A percentile compares a stretch with the other conserved stretches of the same genome.
These are phyloP conservation scores for Ceramica pisi DNA, from an alignment of 2,888 invertebrate species.

Conservation along the genomic window DNA sequence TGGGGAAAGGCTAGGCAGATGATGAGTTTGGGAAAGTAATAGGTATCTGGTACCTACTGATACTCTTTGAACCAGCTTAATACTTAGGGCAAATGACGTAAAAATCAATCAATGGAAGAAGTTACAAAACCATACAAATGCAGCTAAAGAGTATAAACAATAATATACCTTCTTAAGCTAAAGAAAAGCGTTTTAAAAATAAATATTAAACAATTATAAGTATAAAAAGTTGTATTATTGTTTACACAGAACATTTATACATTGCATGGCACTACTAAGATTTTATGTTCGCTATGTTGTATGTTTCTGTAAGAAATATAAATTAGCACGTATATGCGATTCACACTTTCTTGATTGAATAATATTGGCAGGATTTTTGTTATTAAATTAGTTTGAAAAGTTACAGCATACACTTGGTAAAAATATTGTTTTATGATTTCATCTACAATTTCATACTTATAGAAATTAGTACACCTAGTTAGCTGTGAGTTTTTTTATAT, in stretches of 20 bases:
- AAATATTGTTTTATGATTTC: neutral
- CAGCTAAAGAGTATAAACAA: neutral
- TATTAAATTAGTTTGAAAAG: conserved; percentile 5
- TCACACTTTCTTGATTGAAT: conserved; percentile 43
- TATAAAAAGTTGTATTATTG: neutral
- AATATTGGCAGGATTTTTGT: conserved; percentile 8
- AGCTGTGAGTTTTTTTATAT: neutral
- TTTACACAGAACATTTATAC: neutral
- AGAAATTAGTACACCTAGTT: too few species aligned
- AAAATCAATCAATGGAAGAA: neutral
- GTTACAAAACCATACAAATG: neutral
- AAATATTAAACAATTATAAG: neutral
- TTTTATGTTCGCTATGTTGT: conserved; percentile 4
- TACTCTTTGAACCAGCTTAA: too few species aligned
- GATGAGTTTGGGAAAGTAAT: too few species aligned
- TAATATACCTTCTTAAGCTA: neutral
- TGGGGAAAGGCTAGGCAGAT: too few species aligned
- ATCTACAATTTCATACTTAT: neutral
- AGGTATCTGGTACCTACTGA: too few species aligned
- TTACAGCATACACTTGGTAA: neutral
- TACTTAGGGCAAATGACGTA: too few species aligned
- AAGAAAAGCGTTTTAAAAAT: neutral
- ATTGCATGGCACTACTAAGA: neutral
- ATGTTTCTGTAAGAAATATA: conserved; percentile 6
- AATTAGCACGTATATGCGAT: conserved; percentile 29